phyloP scores from a whole-genome alignment of 2,113 vertebrate species.

The Sprattus sprattus region DNA sequence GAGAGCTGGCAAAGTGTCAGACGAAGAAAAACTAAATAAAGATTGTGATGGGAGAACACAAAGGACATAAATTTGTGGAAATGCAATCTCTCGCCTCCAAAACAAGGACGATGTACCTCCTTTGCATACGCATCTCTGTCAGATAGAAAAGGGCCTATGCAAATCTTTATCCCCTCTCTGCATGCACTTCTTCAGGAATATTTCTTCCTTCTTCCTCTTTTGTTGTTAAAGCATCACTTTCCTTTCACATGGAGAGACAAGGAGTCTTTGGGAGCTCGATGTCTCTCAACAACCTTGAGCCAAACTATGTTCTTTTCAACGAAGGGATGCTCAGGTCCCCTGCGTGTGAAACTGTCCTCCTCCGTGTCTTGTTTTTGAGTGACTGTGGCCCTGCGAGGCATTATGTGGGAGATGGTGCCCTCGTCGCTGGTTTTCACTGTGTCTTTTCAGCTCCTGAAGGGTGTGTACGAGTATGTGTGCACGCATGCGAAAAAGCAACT shows the following conservation, averaged over 20 bases:
- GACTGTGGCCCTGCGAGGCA: background rate
- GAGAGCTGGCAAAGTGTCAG: background rate
- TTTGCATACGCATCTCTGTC: slow-evolving; percentile 6
- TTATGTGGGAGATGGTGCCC: background rate
- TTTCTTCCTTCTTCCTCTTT: background rate
- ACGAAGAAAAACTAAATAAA: background rate
- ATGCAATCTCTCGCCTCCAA: slow-evolving; percentile 17
- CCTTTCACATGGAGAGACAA: background rate
- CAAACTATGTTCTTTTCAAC: background rate
- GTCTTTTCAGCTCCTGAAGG: background rate
- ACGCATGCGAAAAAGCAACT: background rate
- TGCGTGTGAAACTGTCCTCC: background rate
- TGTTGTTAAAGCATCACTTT: background rate
- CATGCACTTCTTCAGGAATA: background rate
- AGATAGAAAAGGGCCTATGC: background rate
- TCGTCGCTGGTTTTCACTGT: background rate
- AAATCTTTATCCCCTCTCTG: slow-evolving; percentile 4
- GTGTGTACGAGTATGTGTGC: background rate
- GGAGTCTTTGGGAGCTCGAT: background rate
- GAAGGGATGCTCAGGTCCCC: background rate
- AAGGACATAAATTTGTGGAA: slow-evolving; percentile 14
- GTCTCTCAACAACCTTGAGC: slow-evolving; percentile 6
- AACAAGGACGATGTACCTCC: background rate
- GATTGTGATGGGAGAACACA: slow-evolving; percentile 13
- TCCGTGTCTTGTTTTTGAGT: background rate